Conservation (phyloP, 2,797 vertebrate species). For the Otolemur crassicaudatus region DNA sequence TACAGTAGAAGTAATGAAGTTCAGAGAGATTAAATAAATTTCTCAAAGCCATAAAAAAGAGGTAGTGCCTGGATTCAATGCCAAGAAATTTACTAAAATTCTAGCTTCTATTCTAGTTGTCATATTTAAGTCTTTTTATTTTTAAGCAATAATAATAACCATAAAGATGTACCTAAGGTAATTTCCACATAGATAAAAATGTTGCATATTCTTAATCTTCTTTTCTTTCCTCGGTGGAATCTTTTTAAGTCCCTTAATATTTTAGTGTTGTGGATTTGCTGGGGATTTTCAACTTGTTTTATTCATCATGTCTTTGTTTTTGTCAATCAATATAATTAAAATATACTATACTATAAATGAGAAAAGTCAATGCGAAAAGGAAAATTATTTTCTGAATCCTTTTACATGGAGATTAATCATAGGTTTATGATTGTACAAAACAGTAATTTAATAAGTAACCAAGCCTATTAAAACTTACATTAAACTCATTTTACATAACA, state of each 20-base stretch:
- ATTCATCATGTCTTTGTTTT: constrained; percentile 29
- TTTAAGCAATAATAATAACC: constrained; percentile 36
- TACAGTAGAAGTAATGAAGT: background rate
- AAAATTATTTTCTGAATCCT: background rate
- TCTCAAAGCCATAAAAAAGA: background rate
- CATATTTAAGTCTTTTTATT: background rate
- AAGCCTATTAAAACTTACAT: background rate
- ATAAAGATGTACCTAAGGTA: background rate
- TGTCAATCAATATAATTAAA: constrained; percentile 48
- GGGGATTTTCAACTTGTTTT: constrained; percentile 15
- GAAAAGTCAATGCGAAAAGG: background rate
- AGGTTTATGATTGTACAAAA: background rate
- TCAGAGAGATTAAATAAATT: constrained; percentile 45
- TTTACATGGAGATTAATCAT: constrained; percentile 15
- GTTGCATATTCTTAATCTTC: background rate
- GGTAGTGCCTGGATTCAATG: background rate
- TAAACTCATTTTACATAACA: background rate
- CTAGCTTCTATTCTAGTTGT: background rate
- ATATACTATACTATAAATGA: background rate
- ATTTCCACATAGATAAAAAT: constrained; percentile 41
- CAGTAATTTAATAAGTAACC: background rate
- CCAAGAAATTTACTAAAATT: background rate
- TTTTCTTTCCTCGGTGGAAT: constrained; percentile 33
- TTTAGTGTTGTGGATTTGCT: background rate
- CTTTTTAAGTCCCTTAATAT: background rate